Conservation (phyloP, 2,113 vertebrate genomes). For the Phalacrocorax brasilianus region DNA sequence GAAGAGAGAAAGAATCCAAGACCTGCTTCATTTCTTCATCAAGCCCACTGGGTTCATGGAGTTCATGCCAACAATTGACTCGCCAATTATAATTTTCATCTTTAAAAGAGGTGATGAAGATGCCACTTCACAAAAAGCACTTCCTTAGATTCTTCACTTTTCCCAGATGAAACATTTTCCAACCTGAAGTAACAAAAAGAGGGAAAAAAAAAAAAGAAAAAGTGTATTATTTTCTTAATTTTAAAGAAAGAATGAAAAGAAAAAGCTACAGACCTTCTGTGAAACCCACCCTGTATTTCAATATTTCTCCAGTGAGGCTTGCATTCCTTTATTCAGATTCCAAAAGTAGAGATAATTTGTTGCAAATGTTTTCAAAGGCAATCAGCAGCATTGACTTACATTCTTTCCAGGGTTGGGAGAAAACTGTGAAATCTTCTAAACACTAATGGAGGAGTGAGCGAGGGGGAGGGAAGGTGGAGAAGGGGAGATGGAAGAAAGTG, state of each 20-base stretch:
- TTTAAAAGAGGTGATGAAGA: neutral
- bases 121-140: neutral
- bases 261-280: conserved; percentile 59
- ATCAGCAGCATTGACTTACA: conserved; percentile 73
- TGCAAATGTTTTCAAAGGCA: conserved; percentile 83
- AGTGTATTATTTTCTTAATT: conserved; percentile 2
- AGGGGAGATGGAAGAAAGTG: neutral
- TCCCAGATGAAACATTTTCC: conserved; percentile 48
- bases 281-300: conserved; percentile 77
- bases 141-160: conserved; percentile 2
- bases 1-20: neutral
- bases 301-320: conserved; percentile 78
- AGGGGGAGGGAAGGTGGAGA: neutral
- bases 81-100: neutral
- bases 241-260: neutral
- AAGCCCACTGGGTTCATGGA: neutral
- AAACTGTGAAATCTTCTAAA: conserved; percentile 76
- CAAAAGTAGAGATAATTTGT: conserved; percentile 83
- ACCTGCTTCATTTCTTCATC: neutral
- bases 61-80: neutral
- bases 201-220: neutral
- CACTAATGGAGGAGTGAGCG: conserved; percentile 44
- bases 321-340: conserved; percentile 80
- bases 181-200: conserved; percentile 41
- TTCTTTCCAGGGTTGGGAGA: conserved; percentile 79